Conservation (phyloP, 1,140 invertebrate species). For the Saccostrea cuccullata region DNA sequence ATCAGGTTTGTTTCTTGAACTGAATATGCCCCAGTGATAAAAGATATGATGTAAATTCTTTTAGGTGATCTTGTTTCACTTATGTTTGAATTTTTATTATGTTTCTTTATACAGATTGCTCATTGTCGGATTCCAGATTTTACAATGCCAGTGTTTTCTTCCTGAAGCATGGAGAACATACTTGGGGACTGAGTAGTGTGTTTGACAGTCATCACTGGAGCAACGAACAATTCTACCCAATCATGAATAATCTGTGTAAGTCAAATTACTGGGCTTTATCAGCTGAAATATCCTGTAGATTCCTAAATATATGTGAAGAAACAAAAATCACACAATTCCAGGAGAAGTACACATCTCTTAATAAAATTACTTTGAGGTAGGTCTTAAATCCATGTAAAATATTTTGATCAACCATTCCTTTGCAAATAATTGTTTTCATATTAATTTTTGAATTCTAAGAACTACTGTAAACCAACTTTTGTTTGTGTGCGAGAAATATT, state of each 20-base stretch:
- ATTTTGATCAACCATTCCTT: no score
- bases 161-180: conserved; percentile 72
- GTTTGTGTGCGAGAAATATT: no score
- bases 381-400: no score
- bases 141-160: conserved; percentile 70
- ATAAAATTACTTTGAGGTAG: no score
- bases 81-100: not conserved
- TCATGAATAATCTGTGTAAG: conserved; percentile 51
- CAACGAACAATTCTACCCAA: conserved; percentile 63
- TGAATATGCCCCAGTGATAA: not conserved
- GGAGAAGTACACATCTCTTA: no score
- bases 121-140: conserved; percentile 58
- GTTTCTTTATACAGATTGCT: conserved; percentile 59
- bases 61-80: no score
- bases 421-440: no score
- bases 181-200: conserved; percentile 67
- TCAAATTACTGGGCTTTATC: not conserved
- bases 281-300: no score
- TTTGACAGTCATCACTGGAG: conserved; percentile 65
- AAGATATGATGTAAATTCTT: not conserved
- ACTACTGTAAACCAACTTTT: no score
- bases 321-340: no score
- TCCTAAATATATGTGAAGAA: no score
- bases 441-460: no score
- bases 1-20: conserved; percentile 34